Conservation (phyloP, 2,888 invertebrate species). For the Ormyrus thymus region DNA sequence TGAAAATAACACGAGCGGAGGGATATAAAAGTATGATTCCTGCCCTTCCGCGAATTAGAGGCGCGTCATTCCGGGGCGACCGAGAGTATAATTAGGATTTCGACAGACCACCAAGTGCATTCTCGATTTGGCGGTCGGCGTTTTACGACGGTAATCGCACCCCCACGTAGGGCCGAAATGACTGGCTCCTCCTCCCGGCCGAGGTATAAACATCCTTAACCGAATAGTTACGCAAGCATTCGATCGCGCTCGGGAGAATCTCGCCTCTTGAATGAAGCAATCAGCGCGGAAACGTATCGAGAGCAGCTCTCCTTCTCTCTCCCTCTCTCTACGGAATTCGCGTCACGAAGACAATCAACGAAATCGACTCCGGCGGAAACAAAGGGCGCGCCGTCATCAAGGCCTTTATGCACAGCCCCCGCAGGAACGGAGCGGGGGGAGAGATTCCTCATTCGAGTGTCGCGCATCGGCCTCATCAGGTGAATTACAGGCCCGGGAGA, state of each 20-base stretch:
- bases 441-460: conserved; percentile 62
- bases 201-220: conserved; percentile 44
- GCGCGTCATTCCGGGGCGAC: conserved; percentile 45
- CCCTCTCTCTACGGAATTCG: conserved; percentile 21
- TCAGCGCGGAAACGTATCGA: not conserved
- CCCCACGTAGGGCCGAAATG: conserved; percentile 43
- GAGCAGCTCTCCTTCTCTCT: too few species aligned
- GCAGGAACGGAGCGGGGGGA: not conserved
- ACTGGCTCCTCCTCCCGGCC: conserved; percentile 15
- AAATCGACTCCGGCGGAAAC: conserved; percentile 26
- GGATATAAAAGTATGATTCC: conserved; percentile 46
- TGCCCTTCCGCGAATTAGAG: conserved; percentile 44
- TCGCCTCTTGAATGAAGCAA: not conserved
- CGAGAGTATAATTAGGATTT: conserved; percentile 53
- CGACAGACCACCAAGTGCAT: conserved; percentile 49
- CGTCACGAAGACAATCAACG: conserved; percentile 49
- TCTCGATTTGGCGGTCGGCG: conserved; percentile 44
- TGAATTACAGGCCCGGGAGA: conserved; percentile 71
- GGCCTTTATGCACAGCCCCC: too few species aligned
- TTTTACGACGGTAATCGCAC: conserved; percentile 45
- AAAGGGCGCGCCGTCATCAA: not conserved
- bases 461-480: conserved; percentile 73
- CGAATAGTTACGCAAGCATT: conserved; percentile 34
- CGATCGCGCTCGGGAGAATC: not conserved
- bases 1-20: conserved; percentile 44